Base-by-base conservation (phyloP, 2,113 vertebrate species). In the Gambusia affinis region DNA sequence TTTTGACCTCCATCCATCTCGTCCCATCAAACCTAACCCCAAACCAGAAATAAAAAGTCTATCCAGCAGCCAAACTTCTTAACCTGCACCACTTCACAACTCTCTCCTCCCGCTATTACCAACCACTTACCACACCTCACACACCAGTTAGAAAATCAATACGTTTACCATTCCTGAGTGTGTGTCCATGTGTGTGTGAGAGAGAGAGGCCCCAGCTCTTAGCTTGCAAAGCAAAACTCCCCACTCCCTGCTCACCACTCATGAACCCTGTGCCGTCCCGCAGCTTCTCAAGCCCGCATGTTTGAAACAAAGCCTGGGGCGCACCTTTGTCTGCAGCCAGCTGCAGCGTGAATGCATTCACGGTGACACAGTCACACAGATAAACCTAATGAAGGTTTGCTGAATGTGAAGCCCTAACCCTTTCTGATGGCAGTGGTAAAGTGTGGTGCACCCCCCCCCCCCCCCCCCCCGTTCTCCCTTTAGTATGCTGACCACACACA, bases 361-460 rank as follows among this genome's bases (percentile, higher is more conserved):
- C 22, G 60, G 80, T 73, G 75, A 35, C 35, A 74, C 76, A 65
- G 71, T 60, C 62, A 14, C 64, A 44, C 66, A 87, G 85, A 87
- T 88, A 87, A 65, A 87, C 75, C 86, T 88, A 90, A 92, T 87
- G 80, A 88, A 85, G 83, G 75, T 79, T 81, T 65, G 76, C 78
- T 76, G 76, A 86, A 89, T 82, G 80, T 75, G 69, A 79, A 72
- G 81, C n/a, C 2, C 74, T 81, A 77, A 85, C 8, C 81, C 75
- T 31, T 86, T 81, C 79, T 91, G 84, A 88, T 92, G 92, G 90
- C 90, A 93, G 74, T 87, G 88, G 88, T 93, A 90, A 85, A 94
- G 89, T 91, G 88, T 88, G 81, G 84, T 89, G 82, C 62, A 79
- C 82, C 81, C 17, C 68, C 78, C 83, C n/a, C n/a, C n/a, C n/a